phyloP scores from a whole-genome alignment of 1,140 invertebrate genomes.

The Pemphigus obesinymphae region DNA sequence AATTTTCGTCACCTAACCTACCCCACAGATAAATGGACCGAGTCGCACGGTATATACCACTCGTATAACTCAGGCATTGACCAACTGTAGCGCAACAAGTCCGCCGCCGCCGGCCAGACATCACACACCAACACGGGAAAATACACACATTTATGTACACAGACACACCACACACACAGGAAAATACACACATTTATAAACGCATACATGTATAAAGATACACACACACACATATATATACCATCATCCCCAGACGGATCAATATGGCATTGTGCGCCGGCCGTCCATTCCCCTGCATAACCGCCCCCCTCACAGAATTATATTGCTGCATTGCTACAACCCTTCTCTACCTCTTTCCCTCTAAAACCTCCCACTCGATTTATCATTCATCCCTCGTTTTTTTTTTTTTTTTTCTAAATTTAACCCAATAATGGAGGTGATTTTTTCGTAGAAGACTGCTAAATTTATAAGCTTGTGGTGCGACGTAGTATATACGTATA shows the following conservation, averaged over 20 bases:
- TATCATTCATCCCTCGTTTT: background rate
- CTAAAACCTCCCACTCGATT: too few relatives aligned
- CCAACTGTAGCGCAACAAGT: constrained; percentile 27
- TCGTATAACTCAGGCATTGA: background rate
- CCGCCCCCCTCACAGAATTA: background rate
- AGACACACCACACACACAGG: background rate
- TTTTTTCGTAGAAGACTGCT: too few relatives aligned
- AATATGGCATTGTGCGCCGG: constrained; percentile 28
- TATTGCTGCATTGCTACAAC: constrained; percentile 29
- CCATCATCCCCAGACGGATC: background rate
- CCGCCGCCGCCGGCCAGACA: constrained; percentile 12
- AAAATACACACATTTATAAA: background rate
- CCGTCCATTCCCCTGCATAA: background rate
- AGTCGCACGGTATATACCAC: background rate
- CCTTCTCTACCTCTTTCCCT: background rate
- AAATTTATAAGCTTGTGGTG: too few relatives aligned
- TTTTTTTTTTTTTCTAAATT: background rate
- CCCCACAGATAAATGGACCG: background rate
- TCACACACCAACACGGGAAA: background rate
- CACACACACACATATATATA: background rate
- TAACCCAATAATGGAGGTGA: too few relatives aligned
- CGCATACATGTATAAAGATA: background rate
- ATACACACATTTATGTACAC: background rate
- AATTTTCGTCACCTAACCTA: constrained; percentile 6
- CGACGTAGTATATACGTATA: too few relatives aligned